A percentile compares a stretch with the other conserved stretches of the same genome.
Conservation (phyloP, 2,888 invertebrate species). For the Branchellion lobata region DNA sequence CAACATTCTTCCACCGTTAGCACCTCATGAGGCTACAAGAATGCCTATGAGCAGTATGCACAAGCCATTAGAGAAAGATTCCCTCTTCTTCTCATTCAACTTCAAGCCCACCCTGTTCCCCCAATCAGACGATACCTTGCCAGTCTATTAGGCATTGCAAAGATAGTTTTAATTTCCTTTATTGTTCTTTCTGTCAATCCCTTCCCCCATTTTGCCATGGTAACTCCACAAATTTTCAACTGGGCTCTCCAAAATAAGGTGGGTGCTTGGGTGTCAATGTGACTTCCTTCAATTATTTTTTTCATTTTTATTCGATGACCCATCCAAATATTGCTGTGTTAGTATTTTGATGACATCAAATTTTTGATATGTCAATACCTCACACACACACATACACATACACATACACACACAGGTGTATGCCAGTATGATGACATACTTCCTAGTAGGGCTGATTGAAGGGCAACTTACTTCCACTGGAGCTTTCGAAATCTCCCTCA, state of each 20-base stretch:
- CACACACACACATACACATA: too few species aligned
- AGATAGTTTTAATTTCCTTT: slow-evolving; percentile 71
- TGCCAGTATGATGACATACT: slow-evolving; percentile 94
- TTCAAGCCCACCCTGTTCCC: slow-evolving; percentile 90
- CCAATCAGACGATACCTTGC: slow-evolving; percentile 80
- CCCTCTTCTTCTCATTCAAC: slow-evolving; percentile 83
- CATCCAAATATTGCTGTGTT: too few species aligned
- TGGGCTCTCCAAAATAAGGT: slow-evolving; percentile 87
- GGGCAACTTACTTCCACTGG: slow-evolving; percentile 76
- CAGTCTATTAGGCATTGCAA: slow-evolving; percentile 52
- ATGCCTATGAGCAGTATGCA: slow-evolving; percentile 92
- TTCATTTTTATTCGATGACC: neutral
- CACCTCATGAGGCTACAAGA: slow-evolving; percentile 95
- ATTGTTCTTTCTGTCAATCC: slow-evolving; percentile 85
- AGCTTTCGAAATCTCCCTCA: slow-evolving; percentile 91
- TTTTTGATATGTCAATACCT: too few species aligned
- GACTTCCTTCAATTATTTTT: neutral
- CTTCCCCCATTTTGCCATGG: slow-evolving; percentile 78
- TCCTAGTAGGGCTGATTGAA: slow-evolving; percentile 88
- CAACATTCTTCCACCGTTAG: too few species aligned
- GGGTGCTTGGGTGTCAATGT: slow-evolving; percentile 46
- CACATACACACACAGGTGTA: slow-evolving; percentile 68
- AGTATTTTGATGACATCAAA: too few species aligned
- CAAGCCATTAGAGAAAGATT: slow-evolving; percentile 85
- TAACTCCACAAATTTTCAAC: slow-evolving; percentile 78